Base-by-base conservation (phyloP, 30 jellyfish, hydroid and myxozoan genomes). In the Sanderia malayensis region DNA sequence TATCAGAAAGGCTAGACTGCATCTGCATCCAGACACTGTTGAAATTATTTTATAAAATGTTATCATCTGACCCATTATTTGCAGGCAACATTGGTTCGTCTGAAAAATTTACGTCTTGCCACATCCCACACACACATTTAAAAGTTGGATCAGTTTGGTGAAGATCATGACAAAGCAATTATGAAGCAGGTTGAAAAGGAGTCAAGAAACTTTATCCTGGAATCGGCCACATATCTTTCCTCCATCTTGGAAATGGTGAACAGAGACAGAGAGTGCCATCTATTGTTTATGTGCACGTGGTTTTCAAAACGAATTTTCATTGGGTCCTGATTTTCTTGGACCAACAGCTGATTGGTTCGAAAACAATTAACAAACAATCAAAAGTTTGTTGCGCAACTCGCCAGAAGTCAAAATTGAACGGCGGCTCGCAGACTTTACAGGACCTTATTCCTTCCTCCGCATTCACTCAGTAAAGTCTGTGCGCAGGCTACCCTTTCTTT, bases 71-170 rank as follows among this genome's bases (percentile, higher is more conserved):
- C 71, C 28, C 37, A 23, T 33, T 46, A 19, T 30, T 69, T 69
- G 70, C 67, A 69, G 81, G 4, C 33, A 3, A 47, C 69, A 22
- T 46, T 69, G 69, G 52, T 69, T 44, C 81, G 81, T 22, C 67
- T 69, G 81, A 28, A 69, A 31, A 69, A 29, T n/a, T 47, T 69
- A 49, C 67, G 81, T 69, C 69, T 69, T 22, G 45, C 67, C 46
- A 34, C 44, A 1, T 69, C 81, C 18, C 81, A 69, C 53, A 69
- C 67, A 0, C 45, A 20, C 45, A 19, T 69, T n/a, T n/a, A 69
- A 47, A 69, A 69, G 2, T 44, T 44, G 63, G 80, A 67, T 44
- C 44, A 67, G 23, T 67, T 67, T 31, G 80, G 80, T 18, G 44
- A 4, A 18, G 80, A 44, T 41, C 80, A 67, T 31, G 66, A 67